Conservation (phyloP, 2,797 vertebrate genomes). For the Capromys pilorides region DNA sequence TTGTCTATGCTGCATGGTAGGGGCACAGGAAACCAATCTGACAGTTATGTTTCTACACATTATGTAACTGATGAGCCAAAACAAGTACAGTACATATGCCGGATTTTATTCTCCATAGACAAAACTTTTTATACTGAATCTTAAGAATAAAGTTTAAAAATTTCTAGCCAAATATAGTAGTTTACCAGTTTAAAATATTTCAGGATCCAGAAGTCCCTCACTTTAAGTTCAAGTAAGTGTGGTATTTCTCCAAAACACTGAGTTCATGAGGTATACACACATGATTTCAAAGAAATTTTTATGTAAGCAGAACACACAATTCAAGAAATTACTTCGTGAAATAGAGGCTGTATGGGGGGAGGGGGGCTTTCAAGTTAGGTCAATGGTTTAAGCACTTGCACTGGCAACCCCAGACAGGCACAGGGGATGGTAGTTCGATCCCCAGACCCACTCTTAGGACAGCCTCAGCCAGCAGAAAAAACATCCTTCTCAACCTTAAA, state of each 20-base stretch:
- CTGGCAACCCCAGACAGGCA: too few species aligned
- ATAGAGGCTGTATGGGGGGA: background rate
- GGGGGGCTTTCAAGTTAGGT: too few species aligned
- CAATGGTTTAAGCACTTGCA: too few species aligned
- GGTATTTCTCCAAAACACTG: background rate
- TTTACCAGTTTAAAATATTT: background rate
- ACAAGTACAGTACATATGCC: background rate
- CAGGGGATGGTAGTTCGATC: too few species aligned
- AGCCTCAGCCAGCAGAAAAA: too few species aligned
- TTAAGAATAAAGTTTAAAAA: conserved; percentile 20
- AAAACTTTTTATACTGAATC: background rate
- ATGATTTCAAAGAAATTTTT: conserved; percentile 6
- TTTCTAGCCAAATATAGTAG: background rate
- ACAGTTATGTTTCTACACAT: background rate
- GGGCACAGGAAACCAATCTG: background rate
- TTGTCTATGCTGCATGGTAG: background rate
- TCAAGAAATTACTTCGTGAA: background rate
- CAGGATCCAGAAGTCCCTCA: background rate
- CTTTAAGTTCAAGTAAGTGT: conserved; percentile 11
- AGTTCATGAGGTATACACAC: background rate
- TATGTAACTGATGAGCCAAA: background rate
- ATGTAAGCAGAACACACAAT: background rate
- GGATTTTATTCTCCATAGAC: conserved; percentile 25
- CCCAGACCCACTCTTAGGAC: too few species aligned
- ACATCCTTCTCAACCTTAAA: too few species aligned